Conservation (phyloP, 2,888 invertebrate genomes). For the Danaus chrysippus region DNA sequence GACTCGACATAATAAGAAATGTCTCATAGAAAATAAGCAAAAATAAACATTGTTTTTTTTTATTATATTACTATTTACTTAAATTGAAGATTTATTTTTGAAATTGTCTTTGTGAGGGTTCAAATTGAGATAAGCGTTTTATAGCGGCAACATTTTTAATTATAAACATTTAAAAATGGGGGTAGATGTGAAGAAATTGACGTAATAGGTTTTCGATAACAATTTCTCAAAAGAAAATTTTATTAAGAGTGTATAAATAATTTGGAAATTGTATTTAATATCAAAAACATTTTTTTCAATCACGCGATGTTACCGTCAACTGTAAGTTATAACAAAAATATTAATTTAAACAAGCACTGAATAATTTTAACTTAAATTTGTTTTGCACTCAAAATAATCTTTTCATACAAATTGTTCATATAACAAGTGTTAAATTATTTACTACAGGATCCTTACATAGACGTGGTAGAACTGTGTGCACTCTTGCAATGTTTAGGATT, state of each 20-base stretch:
- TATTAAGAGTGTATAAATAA: neutral
- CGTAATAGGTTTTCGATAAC: neutral
- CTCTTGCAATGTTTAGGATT: constrained; percentile 67
- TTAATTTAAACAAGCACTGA: no score
- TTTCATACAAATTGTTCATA: neutral
- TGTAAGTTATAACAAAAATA: neutral
- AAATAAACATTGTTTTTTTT: no score
- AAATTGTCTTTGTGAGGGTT: no score
- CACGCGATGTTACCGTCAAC: neutral
- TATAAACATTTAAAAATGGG: neutral
- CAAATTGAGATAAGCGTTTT: neutral
- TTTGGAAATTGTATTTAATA: neutral
- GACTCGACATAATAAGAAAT: no score
- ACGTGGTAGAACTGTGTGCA: constrained; percentile 66
- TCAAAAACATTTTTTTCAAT: neutral
- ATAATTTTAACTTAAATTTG: no score
- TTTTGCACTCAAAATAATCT: no score
- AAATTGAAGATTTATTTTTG: no score
- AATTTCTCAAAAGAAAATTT: neutral
- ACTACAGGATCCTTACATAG: constrained; percentile 56
- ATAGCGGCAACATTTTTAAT: neutral
- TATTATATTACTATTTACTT: no score
- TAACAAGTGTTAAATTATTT: neutral
- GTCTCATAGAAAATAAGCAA: no score
- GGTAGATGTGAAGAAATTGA: neutral